Conservation (phyloP, 2,797 vertebrate genomes). For the Esox lucius region DNA sequence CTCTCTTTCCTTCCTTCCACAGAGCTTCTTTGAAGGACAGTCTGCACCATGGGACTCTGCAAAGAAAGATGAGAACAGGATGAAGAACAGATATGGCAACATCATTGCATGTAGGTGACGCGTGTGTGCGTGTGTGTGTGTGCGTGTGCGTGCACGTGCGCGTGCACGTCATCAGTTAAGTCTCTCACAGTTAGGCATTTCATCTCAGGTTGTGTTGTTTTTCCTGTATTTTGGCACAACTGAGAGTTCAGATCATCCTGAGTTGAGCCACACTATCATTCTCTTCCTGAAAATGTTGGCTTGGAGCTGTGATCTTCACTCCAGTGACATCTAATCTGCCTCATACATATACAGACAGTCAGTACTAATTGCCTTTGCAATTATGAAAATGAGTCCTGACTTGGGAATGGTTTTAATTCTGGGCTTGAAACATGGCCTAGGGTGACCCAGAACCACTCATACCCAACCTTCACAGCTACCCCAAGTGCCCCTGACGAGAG, state of each 20-base stretch:
- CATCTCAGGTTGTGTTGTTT: background rate
- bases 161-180: no score
- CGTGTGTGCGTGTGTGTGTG: no score
- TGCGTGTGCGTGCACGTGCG: no score
- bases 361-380: conserved; percentile 17
- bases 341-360: conserved; percentile 18
- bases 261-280: no score
- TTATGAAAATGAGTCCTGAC: conserved; percentile 34
- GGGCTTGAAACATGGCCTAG: background rate
- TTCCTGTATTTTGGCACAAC: background rate
- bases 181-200: no score
- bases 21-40: conserved; percentile 99
- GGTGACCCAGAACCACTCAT: background rate
- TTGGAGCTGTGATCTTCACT: background rate
- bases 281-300: background rate
- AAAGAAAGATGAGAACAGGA: conserved; percentile 98
- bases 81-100: conserved; percentile 99
- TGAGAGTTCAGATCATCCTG: background rate
- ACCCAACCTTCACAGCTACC: conserved; percentile 16
- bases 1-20: conserved; percentile 28
- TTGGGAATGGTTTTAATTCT: background rate
- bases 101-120: conserved; percentile 90
- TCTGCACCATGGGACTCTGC: conserved; percentile 96
- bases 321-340: conserved; percentile 1
- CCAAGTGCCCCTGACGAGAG: conserved; percentile 5